A percentile compares a stretch with the other conserved stretches of the same genome.
phyloP scores from a whole-genome alignment of 2,888 invertebrate species.

The Meta bourneti region DNA sequence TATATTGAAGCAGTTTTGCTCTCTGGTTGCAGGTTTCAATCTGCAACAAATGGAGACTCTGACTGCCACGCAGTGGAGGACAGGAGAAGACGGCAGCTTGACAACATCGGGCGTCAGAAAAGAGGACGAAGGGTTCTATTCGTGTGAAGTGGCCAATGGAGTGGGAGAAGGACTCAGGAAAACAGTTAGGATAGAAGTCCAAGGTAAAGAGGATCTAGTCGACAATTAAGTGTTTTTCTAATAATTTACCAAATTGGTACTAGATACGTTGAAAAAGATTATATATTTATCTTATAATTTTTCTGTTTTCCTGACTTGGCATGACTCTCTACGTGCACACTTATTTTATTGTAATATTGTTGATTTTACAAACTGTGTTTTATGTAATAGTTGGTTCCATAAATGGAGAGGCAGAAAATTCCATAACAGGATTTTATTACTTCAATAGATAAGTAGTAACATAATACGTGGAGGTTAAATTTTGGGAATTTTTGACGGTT shows the following conservation, averaged over 20 bases:
- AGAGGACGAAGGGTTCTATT: conserved; percentile 75
- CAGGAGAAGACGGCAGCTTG: conserved; percentile 66
- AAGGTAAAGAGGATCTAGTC: conserved; percentile 43
- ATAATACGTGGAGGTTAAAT: too few species aligned
- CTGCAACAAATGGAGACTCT: conserved; percentile 68
- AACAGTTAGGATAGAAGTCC: conserved; percentile 71
- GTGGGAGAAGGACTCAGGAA: conserved; percentile 71
- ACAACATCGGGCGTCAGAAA: conserved; percentile 57
- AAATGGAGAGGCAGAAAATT: too few species aligned
- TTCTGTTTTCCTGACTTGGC: too few species aligned
- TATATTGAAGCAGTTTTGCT: too few species aligned
- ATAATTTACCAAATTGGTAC: neutral
- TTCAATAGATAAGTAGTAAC: too few species aligned
- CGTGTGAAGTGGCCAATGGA: conserved; percentile 73
- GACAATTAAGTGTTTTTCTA: neutral
- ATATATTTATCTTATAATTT: too few species aligned
- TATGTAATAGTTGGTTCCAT: too few species aligned
- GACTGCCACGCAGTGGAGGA: conserved; percentile 59
- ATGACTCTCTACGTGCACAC: too few species aligned
- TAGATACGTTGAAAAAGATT: neutral
- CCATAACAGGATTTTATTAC: too few species aligned
- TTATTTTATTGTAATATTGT: too few species aligned
- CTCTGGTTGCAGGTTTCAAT: conserved; percentile 56
- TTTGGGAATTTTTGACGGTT: too few species aligned
- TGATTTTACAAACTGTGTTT: too few species aligned